These are phyloP conservation scores for Eristalis tenax DNA, from an alignment of 2,888 invertebrate species.

Conservation along the genomic window DNA sequence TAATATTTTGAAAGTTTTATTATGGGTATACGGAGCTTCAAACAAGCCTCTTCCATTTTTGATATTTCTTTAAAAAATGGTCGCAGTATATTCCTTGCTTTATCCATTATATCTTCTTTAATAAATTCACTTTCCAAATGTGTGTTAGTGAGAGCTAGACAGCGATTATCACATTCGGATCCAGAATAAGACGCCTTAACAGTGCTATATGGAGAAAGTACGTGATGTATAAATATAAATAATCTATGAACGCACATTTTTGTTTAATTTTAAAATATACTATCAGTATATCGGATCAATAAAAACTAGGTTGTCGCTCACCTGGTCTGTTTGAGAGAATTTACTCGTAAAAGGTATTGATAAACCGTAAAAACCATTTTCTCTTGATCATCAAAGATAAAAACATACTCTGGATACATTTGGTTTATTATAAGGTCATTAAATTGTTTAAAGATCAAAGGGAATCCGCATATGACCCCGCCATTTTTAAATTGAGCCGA, in stretches of 20 bases:
- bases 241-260: too few relatives aligned
- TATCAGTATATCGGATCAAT: too few relatives aligned
- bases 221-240: too few relatives aligned
- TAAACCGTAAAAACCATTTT: slow-evolving; percentile 1
- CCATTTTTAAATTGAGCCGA: slow-evolving; percentile 4
- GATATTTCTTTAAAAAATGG: slow-evolving; percentile 15
- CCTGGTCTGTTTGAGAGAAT: not conserved
- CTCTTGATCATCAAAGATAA: slow-evolving; percentile 45
- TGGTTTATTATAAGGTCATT: slow-evolving; percentile 23
- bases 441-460: slow-evolving; percentile 23
- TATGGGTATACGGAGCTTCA: slow-evolving; percentile 31
- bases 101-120: not conserved
- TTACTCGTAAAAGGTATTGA: not conserved
- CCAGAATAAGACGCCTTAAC: not conserved
- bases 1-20: slow-evolving; percentile 35
- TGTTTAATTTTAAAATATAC: too few relatives aligned
- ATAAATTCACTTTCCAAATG: not conserved
- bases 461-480: slow-evolving; percentile 35
- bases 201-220: not conserved
- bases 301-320: not conserved
- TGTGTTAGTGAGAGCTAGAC: not conserved
- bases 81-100: not conserved
- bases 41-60: slow-evolving; percentile 33
- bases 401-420: slow-evolving; percentile 42
- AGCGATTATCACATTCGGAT: not conserved